These are phyloP conservation scores for Phalanger gymnotis DNA, from an alignment of 2,797 vertebrate genomes.

Conservation along the genomic window DNA sequence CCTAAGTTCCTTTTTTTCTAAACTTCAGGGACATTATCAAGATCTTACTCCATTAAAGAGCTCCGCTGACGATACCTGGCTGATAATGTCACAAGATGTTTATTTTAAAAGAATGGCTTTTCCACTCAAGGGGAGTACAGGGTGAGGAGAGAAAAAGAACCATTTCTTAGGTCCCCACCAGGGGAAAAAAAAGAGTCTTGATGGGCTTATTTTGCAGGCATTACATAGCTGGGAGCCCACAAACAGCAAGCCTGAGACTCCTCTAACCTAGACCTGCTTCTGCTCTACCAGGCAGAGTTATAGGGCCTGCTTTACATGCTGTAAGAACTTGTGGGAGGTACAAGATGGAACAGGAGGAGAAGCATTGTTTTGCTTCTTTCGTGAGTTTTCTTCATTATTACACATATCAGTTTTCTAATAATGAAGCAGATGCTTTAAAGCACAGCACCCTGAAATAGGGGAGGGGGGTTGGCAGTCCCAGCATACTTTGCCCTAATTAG, in stretches of 20 bases:
- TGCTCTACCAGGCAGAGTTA: neutral
- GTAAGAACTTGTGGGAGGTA: neutral
- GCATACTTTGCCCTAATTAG: neutral
- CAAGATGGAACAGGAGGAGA: neutral
- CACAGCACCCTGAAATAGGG: neutral
- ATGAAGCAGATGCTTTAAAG: constrained; percentile 22
- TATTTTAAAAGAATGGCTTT: constrained; percentile 33
- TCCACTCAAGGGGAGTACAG: neutral
- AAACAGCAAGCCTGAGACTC: neutral
- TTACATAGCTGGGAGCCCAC: neutral
- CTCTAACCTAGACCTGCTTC: neutral
- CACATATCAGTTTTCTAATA: neutral
- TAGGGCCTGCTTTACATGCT: neutral
- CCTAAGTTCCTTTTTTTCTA: constrained; percentile 4
- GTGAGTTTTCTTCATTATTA: neutral
- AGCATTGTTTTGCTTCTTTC: neutral
- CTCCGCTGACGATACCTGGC: neutral
- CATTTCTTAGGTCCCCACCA: neutral
- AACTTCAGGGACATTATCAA: neutral
- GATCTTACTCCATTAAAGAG: constrained; percentile 7
- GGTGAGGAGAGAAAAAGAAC: neutral
- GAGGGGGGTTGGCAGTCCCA: neutral
- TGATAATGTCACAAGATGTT: neutral
- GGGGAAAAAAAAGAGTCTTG: neutral
- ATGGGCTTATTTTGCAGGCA: neutral